Evolutionary conservation across 2,113 vertebrate species (phyloP).

Genomic region (Narcine bancroftii): DNA sequence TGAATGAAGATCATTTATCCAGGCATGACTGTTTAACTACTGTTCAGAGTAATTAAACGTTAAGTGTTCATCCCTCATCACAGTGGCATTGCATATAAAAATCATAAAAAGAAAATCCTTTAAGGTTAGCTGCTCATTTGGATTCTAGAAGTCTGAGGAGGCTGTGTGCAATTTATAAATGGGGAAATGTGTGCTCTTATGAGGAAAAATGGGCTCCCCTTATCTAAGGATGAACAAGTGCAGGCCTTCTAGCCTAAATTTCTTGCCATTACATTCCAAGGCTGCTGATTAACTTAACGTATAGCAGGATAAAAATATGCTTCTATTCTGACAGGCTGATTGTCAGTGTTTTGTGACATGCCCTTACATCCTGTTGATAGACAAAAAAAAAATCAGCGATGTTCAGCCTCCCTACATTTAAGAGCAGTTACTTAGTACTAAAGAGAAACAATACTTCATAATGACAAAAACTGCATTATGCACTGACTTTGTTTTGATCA

Average conservation of each 20-base stretch:
- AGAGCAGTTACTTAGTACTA: background rate
- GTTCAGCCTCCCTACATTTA: too few relatives aligned
- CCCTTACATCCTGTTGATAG: background rate
- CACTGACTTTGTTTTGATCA: background rate
- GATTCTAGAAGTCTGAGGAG: background rate
- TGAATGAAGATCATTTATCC: slow-evolving; percentile 44
- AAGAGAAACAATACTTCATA: background rate
- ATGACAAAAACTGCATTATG: background rate
- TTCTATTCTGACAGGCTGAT: background rate
- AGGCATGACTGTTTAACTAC: slow-evolving; percentile 44
- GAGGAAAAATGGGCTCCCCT: too few relatives aligned
- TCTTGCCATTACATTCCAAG: background rate
- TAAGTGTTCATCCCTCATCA: slow-evolving; percentile 40
- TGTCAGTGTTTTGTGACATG: background rate
- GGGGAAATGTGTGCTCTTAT: slow-evolving; percentile 4
- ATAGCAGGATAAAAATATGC: background rate
- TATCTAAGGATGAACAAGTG: background rate
- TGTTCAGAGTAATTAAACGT: slow-evolving; percentile 48
- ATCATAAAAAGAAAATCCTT: background rate
- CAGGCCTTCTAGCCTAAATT: background rate
- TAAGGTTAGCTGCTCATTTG: background rate
- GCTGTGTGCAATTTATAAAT: background rate
- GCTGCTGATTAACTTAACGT: background rate
- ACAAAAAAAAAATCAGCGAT: background rate
- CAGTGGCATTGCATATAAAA: slow-evolving; percentile 22